These are phyloP conservation scores for Erpetoichthys calabaricus DNA, from an alignment of 2,797 vertebrate genomes.

Conservation along the genomic window DNA sequence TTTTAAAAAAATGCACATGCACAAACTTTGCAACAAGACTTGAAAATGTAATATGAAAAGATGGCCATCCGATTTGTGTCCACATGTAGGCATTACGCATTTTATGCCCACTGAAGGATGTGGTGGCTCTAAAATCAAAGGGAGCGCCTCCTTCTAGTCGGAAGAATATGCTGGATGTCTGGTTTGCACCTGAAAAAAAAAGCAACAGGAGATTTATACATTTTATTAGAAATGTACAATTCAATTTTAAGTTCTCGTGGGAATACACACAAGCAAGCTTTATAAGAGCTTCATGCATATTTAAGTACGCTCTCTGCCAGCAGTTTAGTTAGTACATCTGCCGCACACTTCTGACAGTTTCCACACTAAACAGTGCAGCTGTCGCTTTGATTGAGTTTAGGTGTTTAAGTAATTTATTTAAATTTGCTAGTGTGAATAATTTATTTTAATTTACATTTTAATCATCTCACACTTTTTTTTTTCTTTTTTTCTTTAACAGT, in stretches of 20 bases:
- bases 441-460: constrained; percentile 18
- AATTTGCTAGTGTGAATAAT: constrained; percentile 15
- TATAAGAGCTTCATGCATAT: constrained; percentile 6
- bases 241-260: constrained; percentile 3
- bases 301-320: constrained; percentile 8
- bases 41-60: no score
- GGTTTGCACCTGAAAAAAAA: constrained; percentile 2
- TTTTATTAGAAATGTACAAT: constrained; percentile 14
- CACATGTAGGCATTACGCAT: no score
- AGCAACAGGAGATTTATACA: constrained; percentile 10
- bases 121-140: no score
- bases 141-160: no score
- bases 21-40: no score
- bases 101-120: no score
- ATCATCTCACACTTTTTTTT: constrained; percentile 10
- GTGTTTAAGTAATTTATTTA: constrained; percentile 15
- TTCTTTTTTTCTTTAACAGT: constrained; percentile 3
- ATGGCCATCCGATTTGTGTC: no score
- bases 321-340: constrained; percentile 11
- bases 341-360: constrained; percentile 10
- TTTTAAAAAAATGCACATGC: no score
- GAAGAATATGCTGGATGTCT: neutral
- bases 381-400: constrained; percentile 15
- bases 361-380: constrained; percentile 14
- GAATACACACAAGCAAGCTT: neutral